Conservation (phyloP, 2,888 invertebrate genomes). For the Pterostichus niger region DNA sequence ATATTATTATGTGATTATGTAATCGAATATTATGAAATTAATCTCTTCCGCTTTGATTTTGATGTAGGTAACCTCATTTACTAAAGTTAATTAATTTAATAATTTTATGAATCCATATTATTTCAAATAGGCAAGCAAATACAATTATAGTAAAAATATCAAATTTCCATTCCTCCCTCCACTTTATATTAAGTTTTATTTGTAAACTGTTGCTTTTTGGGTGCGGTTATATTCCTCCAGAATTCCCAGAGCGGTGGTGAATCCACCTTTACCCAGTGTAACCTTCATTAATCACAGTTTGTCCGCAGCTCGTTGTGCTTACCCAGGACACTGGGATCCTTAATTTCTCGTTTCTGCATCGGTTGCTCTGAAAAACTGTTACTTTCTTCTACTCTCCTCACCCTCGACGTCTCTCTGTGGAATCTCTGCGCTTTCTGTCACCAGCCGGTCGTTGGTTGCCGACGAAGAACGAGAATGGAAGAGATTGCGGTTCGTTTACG, state of each 20-base stretch:
- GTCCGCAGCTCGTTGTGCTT: slow-evolving; percentile 17
- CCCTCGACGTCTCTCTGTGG: background rate
- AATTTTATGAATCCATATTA: too few species aligned
- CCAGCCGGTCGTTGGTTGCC: slow-evolving; percentile 5
- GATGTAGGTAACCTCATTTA: too few species aligned
- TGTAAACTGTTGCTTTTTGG: background rate
- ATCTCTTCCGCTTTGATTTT: too few species aligned
- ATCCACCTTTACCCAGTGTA: background rate
- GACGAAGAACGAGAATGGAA: background rate
- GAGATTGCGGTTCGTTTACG: slow-evolving; percentile 46
- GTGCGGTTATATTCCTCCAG: background rate
- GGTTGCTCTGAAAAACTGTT: slow-evolving; percentile 16
- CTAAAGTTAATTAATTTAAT: too few species aligned
- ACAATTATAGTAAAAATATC: background rate
- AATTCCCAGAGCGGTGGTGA: background rate
- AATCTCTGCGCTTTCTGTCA: slow-evolving; percentile 4
- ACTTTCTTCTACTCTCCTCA: background rate
- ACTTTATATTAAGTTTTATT: background rate
- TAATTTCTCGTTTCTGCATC: slow-evolving; percentile 35
- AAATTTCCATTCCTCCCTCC: too few species aligned
- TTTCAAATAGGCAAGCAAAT: too few species aligned
- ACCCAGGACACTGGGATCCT: slow-evolving; percentile 5
- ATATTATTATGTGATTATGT: too few species aligned
- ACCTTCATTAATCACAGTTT: slow-evolving; percentile 39
- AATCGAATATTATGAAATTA: too few species aligned